Base-by-base conservation (phyloP, 2,113 vertebrate genomes). In the Oxyura jamaicensis region DNA sequence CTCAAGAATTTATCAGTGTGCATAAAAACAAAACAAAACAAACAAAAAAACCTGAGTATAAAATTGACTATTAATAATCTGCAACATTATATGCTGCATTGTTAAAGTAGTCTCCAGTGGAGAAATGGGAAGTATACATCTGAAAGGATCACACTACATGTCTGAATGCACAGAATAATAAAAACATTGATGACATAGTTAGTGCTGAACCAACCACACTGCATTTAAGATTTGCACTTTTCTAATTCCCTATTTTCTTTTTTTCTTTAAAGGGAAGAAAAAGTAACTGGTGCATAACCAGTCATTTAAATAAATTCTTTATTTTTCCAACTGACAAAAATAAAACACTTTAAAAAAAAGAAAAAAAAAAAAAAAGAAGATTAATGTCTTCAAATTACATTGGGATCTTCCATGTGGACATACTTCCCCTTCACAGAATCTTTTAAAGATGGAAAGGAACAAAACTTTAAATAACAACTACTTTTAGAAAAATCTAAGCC, bases 211-310 rank as follows among this genome's bases (percentile, higher is more conserved):
- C 4, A 76, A 48, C 2, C 36, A 21, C 26, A 18, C 20, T 53
- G 31, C 11, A 29, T 59, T 66, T n/a, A 35, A 55, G 21, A n/a
- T 16, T 80, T 48, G 14, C 3, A 22, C 2, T 71, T 86, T 63
- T 77, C 18, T 50, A 58, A 46, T 41, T 67, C 13, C 44, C 0
- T 1, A 4, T 16, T 16, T 0, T 1, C 4, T 10, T 21, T 21
- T 48, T 46, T 8, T 10, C 55, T 59, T 60, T 60, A 28, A n/a
- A 66, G 11, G 6, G 46, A 10, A 69, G 23, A 36, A 85, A 78
- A 71, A 76, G 36, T 31, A 79, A 59, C 4, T 2, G 2, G 1
- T 48, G 10, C 33, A 55, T 85, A 83, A 20, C 11, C 28, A 72
- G 11, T 1, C 15, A 59, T 3, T 50, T 72, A 85, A 86, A 56